Base-by-base conservation (phyloP, 2,888 invertebrate genomes). In the Agrochola litura region DNA sequence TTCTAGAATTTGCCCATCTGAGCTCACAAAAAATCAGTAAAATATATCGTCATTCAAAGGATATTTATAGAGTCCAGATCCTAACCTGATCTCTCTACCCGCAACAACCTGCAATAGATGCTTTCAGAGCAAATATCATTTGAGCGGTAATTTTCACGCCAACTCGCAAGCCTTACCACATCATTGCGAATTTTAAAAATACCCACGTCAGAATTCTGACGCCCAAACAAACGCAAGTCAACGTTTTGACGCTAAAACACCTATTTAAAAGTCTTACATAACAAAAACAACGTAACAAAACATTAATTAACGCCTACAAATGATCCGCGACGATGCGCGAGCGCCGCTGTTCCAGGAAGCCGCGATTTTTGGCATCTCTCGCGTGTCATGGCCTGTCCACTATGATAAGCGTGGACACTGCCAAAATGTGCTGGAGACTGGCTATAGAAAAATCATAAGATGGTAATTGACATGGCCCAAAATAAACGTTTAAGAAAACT, bases 281-380 rank as follows among this genome's bases (percentile, higher is more conserved):
- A 77, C 79, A 77, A 82, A 81, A 84, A 81, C 68, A 75, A 73
- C 81, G 78, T 76, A 81, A 80, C 83, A 78, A 86, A 87, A 86
- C 81, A 88, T 85, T 88, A 88, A 88, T 89, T 88, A 83, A 82
- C 79, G 72, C 73, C 83, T 76, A 78, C 86, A 77, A 79, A 74
- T 73, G 67, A 77, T 63, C 75, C 77, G 37, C 73, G 77, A 80
- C 66, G 67, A 64, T 76, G 81, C 76, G 79, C 77, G 66, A 75
- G 73, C 87, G 84, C 81, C 77, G 77, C 61, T 75, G 73, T 86
- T 86, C 76, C 80, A 43, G 82, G 85, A 83, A 88, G 65, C 25
- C 3, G 79, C 22, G 49, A 52, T 68, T 85, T 82, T 87, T 88
- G 85, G 84, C 84, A 82, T 61, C 77, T 72, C 60, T 43, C 73